Conservation (phyloP, 2,113 vertebrate genomes). For the Argyrosomus japonicus region DNA sequence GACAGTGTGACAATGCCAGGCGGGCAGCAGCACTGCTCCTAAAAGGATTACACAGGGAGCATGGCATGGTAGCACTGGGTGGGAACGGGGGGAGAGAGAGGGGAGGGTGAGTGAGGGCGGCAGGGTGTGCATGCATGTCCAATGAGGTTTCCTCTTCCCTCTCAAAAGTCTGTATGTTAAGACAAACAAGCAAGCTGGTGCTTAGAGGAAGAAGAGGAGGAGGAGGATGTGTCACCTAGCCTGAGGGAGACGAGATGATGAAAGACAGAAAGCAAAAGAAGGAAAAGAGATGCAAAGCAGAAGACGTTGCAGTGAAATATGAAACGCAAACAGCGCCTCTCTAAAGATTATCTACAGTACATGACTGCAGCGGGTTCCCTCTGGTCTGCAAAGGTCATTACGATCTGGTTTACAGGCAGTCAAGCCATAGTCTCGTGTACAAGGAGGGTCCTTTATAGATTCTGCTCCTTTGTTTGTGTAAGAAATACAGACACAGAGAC, state of each 20-base stretch:
- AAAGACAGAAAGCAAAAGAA: slow-evolving; percentile 33
- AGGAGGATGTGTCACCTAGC: slow-evolving; percentile 60
- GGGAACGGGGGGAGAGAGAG: slow-evolving; percentile 21
- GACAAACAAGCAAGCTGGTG: slow-evolving; percentile 55
- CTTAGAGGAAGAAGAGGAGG: slow-evolving; percentile 38
- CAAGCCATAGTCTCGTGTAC: background rate
- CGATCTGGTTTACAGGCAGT: slow-evolving; percentile 1
- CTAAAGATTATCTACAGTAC: slow-evolving; percentile 28
- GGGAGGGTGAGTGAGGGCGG: slow-evolving; percentile 27
- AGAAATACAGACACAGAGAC: slow-evolving; percentile 30
- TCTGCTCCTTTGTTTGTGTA: slow-evolving; percentile 22
- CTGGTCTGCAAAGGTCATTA: slow-evolving; percentile 30
- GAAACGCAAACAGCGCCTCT: slow-evolving; percentile 11
- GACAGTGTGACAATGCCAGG: slow-evolving; percentile 75
- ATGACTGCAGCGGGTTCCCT: background rate
- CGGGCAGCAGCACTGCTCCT: slow-evolving; percentile 63
- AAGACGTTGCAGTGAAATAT: slow-evolving; percentile 11
- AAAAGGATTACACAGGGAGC: slow-evolving; percentile 83
- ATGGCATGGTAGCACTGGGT: slow-evolving; percentile 58
- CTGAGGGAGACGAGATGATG: slow-evolving; percentile 52
- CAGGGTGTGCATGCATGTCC: slow-evolving; percentile 62
- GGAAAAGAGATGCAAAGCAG: slow-evolving; percentile 31
- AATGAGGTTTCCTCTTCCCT: slow-evolving; percentile 52
- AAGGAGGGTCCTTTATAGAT: slow-evolving; percentile 34
- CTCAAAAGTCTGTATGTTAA: slow-evolving; percentile 37